These are phyloP conservation scores for Rhodinocichla rosea DNA, from an alignment of 2,113 vertebrate species.

Conservation along the genomic window DNA sequence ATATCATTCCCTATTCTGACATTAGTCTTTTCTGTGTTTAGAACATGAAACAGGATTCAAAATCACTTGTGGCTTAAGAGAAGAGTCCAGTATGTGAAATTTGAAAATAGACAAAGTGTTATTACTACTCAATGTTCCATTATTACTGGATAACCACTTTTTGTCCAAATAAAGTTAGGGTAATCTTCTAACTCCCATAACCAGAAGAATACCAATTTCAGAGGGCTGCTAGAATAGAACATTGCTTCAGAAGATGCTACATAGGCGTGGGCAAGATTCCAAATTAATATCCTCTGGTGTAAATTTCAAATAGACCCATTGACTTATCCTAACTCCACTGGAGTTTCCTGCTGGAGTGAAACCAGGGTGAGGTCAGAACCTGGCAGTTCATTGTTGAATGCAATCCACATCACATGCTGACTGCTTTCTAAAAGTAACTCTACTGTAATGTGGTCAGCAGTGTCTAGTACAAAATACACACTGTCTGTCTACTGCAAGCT, in stretches of 20 bases:
- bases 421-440: conserved; percentile 8
- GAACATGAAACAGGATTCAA: neutral
- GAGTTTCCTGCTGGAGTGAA: conserved; percentile 7
- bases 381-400: neutral
- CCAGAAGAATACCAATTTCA: neutral
- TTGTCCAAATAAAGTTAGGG: neutral
- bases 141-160: neutral
- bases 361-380: conserved; percentile 27
- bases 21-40: neutral
- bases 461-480: neutral
- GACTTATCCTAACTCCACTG: conserved; percentile 11
- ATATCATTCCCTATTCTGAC: neutral
- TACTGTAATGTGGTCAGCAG: neutral
- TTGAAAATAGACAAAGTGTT: neutral
- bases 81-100: neutral
- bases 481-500: neutral
- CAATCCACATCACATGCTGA: neutral
- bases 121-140: neutral
- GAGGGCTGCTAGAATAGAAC: neutral
- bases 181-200: neutral
- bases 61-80: neutral
- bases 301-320: neutral
- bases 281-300: conserved; percentile 28
- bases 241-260: neutral
- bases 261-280: neutral